phyloP scores from a whole-genome alignment of 1,140 invertebrate species.

The Ectropis grisescens region DNA sequence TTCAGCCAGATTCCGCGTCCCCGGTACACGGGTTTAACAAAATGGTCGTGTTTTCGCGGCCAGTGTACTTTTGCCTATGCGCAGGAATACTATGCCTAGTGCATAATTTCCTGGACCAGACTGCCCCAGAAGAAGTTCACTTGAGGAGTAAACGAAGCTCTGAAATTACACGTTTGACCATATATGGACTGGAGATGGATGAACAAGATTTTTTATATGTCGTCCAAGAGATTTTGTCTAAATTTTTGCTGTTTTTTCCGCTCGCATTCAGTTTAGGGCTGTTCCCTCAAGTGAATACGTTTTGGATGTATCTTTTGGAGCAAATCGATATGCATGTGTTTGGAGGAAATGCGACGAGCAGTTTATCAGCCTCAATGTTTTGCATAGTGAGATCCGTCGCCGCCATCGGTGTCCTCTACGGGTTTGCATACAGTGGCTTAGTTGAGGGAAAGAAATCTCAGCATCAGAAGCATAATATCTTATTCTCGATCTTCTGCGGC shows the following conservation, averaged over 20 bases:
- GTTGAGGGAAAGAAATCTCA: slow-evolving; percentile 87
- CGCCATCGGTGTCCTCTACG: slow-evolving; percentile 86
- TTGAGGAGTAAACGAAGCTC: slow-evolving; percentile 34
- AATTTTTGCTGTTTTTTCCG: slow-evolving; percentile 92
- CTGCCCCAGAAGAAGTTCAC: slow-evolving; percentile 26
- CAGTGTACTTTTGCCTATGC: slow-evolving; percentile 95
- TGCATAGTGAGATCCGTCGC: slow-evolving; percentile 86
- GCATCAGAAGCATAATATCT: slow-evolving; percentile 77
- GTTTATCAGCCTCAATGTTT: slow-evolving; percentile 88
- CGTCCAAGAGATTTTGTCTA: slow-evolving; percentile 80
- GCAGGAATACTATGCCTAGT: slow-evolving; percentile 81
- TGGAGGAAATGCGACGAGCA: slow-evolving; percentile 95
- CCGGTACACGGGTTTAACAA: slow-evolving; percentile 98
- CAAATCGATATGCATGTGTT: slow-evolving; percentile 98
- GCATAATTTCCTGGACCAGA: slow-evolving; percentile 70
- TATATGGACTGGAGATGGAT: slow-evolving; percentile 85
- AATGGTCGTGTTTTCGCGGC: slow-evolving; percentile 92
- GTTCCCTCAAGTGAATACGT: slow-evolving; percentile 97
- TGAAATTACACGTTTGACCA: slow-evolving; percentile 58
- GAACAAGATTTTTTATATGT: slow-evolving; percentile 77
- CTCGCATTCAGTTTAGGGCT: slow-evolving; percentile 94
- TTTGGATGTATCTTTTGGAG: slow-evolving; percentile 94
- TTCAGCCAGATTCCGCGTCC: slow-evolving; percentile 98
- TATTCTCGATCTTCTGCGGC: slow-evolving; percentile 96
- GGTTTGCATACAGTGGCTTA: slow-evolving; percentile 88